Evolutionary conservation across 2,888 invertebrate species (phyloP).

Genomic region (Listrodromus nycthemerus): DNA sequence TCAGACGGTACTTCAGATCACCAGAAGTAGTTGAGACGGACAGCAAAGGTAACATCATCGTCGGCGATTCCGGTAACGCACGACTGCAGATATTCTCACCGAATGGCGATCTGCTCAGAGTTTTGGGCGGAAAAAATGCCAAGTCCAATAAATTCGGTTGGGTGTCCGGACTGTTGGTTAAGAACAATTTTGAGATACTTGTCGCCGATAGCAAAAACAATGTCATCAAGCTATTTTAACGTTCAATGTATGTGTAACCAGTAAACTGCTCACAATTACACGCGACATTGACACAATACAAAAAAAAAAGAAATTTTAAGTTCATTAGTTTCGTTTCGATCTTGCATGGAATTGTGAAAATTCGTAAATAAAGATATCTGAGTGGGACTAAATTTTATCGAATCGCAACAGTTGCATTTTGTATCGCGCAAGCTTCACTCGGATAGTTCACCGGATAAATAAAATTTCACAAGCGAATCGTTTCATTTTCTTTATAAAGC

Average conservation of each 20-base stretch:
- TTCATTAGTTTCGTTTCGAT: too few relatives aligned
- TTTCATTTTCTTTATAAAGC: too few relatives aligned
- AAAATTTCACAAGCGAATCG: too few relatives aligned
- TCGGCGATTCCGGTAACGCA: conserved; percentile 92
- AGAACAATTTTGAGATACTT: conserved; percentile 87
- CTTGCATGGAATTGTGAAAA: too few relatives aligned
- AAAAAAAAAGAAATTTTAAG: too few relatives aligned
- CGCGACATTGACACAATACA: too few relatives aligned
- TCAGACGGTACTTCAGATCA: conserved; percentile 86
- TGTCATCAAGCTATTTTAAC: conserved; percentile 83
- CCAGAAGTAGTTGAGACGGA: conserved; percentile 91
- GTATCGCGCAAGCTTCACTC: too few relatives aligned
- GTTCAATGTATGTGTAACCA: neutral
- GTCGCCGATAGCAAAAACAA: conserved; percentile 88
- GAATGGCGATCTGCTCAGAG: conserved; percentile 88
- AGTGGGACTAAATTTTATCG: too few relatives aligned
- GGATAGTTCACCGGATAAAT: too few relatives aligned
- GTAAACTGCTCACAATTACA: neutral
- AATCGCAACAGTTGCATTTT: too few relatives aligned
- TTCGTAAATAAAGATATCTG: too few relatives aligned
- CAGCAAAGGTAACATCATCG: conserved; percentile 90
- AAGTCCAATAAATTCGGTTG: conserved; percentile 87
- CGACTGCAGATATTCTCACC: conserved; percentile 91
- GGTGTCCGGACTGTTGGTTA: conserved; percentile 89
- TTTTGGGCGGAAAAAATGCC: conserved; percentile 87